Conservation (phyloP, 1,140 invertebrate genomes). For the Centruroides vittatus region DNA sequence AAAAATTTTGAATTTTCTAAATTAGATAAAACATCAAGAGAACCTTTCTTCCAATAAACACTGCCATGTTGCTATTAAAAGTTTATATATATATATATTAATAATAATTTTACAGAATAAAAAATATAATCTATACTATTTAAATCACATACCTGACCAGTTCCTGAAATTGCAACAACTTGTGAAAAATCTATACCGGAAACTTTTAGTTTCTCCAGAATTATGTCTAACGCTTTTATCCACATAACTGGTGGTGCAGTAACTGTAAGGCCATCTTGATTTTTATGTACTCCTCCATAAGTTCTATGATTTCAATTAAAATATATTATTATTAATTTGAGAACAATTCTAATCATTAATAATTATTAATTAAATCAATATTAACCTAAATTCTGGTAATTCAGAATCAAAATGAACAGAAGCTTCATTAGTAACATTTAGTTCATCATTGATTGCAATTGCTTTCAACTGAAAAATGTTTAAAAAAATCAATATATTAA, state of each 20-base stretch:
- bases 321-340: not conserved
- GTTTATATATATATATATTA: not conserved
- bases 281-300: conserved; percentile 56
- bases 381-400: conserved; percentile 74
- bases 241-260: conserved; percentile 78
- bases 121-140: not conserved
- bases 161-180: conserved; percentile 70
- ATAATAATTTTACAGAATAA: too few species aligned
- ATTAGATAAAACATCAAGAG: conserved; percentile 43
- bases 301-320: conserved; percentile 37
- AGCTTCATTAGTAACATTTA: conserved; percentile 58
- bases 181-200: conserved; percentile 63
- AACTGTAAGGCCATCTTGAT: conserved; percentile 44
- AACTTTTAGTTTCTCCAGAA: conserved; percentile 63
- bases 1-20: conserved; percentile 60
- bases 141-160: conserved; percentile 55
- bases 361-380: not conserved
- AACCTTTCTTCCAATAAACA: conserved; percentile 77
- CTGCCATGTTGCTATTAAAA: conserved; percentile 80
- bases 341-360: not conserved
- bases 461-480: conserved; percentile 64
- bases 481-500: conserved; percentile 18
- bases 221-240: conserved; percentile 85
- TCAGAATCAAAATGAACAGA: conserved; percentile 78
- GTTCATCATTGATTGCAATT: conserved; percentile 57